phyloP scores from a whole-genome alignment of 2,113 vertebrate genomes.

The Ploceus nigricollis region DNA sequence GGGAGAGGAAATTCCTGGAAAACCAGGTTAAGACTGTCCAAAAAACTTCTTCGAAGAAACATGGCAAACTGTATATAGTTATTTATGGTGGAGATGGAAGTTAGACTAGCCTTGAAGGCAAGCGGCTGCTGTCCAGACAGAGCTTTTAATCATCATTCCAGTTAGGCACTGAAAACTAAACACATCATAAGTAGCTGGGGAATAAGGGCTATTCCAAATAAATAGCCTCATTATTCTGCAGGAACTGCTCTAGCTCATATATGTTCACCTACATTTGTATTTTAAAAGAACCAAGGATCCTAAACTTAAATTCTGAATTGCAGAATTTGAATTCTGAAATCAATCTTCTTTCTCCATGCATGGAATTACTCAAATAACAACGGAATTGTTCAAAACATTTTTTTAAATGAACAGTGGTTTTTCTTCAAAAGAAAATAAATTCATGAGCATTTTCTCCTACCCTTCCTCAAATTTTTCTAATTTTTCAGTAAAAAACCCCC shows the following conservation, averaged over 20 bases:
- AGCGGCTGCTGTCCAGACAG: constrained; percentile 27
- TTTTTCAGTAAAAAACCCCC: background rate
- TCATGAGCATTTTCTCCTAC: background rate
- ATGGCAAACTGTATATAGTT: constrained; percentile 12
- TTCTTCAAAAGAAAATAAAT: constrained; percentile 13
- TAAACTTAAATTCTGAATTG: background rate
- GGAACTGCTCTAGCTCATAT: background rate
- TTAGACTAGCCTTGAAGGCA: constrained; percentile 8
- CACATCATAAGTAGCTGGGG: background rate
- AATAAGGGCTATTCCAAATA: constrained; percentile 6
- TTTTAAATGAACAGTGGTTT: background rate
- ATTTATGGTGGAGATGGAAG: constrained; percentile 33
- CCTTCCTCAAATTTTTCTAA: background rate
- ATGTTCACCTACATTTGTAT: background rate
- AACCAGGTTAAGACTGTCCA: constrained; percentile 32
- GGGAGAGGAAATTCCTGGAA: constrained; percentile 62
- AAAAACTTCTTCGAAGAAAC: constrained; percentile 49
- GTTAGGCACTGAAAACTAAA: constrained; percentile 41
- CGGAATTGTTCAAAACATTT: background rate
- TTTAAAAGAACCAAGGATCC: background rate
- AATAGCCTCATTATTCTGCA: constrained; percentile 5
- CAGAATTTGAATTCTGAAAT: background rate
- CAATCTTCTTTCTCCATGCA: background rate
- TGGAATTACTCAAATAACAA: background rate
- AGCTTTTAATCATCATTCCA: constrained; percentile 38